Base-by-base conservation (phyloP, 1,140 invertebrate genomes). In the Drosophila subobscura region DNA sequence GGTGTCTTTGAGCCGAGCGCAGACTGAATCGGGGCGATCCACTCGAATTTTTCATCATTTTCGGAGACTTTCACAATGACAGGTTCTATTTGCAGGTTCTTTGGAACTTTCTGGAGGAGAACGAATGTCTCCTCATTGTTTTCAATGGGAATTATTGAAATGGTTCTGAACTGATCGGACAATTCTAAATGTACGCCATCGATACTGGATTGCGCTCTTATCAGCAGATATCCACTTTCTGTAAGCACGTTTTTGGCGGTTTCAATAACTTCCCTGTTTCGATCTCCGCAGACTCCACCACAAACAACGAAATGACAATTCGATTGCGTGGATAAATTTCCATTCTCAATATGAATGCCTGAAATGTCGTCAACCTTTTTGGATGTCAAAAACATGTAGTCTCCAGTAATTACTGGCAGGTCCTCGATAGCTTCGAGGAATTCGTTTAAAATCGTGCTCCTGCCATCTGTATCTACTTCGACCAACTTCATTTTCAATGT, bases 401-500 rank as follows among this genome's bases (percentile, higher is more conserved):
- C 37, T 85, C 79, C 65, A 79, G 77, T 58, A 91, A 91, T 55
- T 93, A 96, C 83, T 6, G 95, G 94, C 22, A 94, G 81, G 70
- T 95, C 93, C 49, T 92, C 93, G 2, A 96, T 90, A 2, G 93
- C 84, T 1, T 94, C 93, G 40, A 92, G 81, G 4, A 96, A 92
- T 8, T 93, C 63, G 10, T 93, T 93, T 1, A 93, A 91, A 0
- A 94, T 59, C 0, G 93, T 91, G 56, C 93, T 66, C 4, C 92
- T 77, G 5, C 66, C 70, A 54, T 92, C 74, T 27, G 91, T 74
- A 47, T 93, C 92, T 14, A 93, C 92, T 72, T 93, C 92, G 6
- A 97, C 92, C 3, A 95, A 93, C 73, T 95, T 96, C 0, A 98
- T 92, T 91, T 95, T 96, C 22, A 93, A 93, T 0, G 91, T 92